Percentiles rank a stretch among this genome's conserved stretches.
phyloP scores from a whole-genome alignment of 1,140 invertebrate species.

The Augochlora pura region DNA sequence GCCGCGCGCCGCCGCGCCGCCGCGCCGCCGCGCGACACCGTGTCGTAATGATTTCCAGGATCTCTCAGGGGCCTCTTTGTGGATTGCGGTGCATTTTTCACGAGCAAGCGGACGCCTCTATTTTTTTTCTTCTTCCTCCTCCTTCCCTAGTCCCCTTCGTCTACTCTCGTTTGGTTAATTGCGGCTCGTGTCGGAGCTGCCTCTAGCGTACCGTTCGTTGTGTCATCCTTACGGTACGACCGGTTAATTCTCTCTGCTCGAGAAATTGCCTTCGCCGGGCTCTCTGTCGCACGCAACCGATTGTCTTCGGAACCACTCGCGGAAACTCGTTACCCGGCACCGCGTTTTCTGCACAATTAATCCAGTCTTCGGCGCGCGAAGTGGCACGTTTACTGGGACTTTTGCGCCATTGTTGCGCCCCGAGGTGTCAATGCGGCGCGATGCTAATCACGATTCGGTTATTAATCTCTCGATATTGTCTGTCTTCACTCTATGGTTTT shows the following conservation, averaged over 20 bases:
- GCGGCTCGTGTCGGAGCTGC: slow-evolving; percentile 14
- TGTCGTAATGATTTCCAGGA: slow-evolving; percentile 59
- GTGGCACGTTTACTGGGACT: no score
- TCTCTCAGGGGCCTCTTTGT: slow-evolving; percentile 37
- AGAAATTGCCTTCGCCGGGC: neutral
- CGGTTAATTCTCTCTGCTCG: neutral
- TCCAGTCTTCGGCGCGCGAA: no score
- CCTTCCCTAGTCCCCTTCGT: neutral
- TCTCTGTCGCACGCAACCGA: neutral
- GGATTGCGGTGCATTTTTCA: slow-evolving; percentile 44
- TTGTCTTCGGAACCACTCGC: no score
- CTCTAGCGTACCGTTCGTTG: slow-evolving; percentile 5
- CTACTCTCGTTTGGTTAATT: slow-evolving; percentile 48
- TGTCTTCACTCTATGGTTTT: no score
- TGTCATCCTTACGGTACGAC: slow-evolving; percentile 25
- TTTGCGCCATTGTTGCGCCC: no score
- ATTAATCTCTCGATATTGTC: no score
- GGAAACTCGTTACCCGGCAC: no score
- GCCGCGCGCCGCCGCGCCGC: slow-evolving; percentile 7
- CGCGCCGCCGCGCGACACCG: slow-evolving; percentile 35
- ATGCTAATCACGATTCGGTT: no score
- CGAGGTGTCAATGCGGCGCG: no score
- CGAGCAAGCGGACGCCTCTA: slow-evolving; percentile 11
- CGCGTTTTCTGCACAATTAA: no score
- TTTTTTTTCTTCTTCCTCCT: neutral